Percentiles rank a stretch among this genome's conserved stretches.
These are phyloP conservation scores for Galaxias olidus DNA, from an alignment of 2,797 vertebrate species.

Conservation along the genomic window DNA sequence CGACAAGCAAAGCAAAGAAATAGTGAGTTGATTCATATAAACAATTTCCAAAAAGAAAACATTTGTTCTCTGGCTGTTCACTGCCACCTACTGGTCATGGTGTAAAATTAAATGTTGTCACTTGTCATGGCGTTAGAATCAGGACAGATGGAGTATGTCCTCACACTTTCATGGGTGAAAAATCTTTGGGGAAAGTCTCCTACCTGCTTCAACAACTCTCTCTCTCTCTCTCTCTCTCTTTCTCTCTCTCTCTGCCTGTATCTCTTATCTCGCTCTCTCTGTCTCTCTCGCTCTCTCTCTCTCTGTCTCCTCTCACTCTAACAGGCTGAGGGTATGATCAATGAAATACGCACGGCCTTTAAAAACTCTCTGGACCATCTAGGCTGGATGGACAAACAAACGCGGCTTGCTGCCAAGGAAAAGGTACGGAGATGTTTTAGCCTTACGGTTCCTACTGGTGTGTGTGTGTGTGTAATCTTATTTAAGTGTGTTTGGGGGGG, in stretches of 20 bases:
- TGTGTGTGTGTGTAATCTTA: not conserved
- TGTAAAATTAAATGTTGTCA: not conserved
- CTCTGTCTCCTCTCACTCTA: not conserved
- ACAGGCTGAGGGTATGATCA: slow-evolving; percentile 95
- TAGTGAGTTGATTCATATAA: slow-evolving; percentile 80
- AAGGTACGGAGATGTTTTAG: slow-evolving; percentile 81
- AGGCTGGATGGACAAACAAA: slow-evolving; percentile 92
- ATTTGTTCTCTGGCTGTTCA: slow-evolving; percentile 1
- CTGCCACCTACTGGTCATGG: slow-evolving; percentile 29
- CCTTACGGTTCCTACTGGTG: too few relatives aligned
- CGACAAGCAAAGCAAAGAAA: slow-evolving; percentile 93
- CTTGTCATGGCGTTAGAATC: not conserved
- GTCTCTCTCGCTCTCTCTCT: not conserved
- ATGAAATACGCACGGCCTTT: slow-evolving; percentile 88
- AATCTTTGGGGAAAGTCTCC: not conserved
- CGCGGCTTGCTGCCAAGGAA: slow-evolving; percentile 88
- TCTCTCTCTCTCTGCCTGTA: not conserved
- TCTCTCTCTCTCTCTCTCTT: not conserved
- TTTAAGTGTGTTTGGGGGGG: too few relatives aligned
- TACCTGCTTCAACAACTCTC: not conserved
- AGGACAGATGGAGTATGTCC: not conserved
- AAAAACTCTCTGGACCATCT: slow-evolving; percentile 84
- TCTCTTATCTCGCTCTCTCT: not conserved
- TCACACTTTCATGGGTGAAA: too few relatives aligned
- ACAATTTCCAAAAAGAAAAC: too few relatives aligned